A percentile compares a stretch with the other conserved stretches of the same genome.
Conservation (phyloP, 2,113 vertebrate genomes). For the Channa argus region DNA sequence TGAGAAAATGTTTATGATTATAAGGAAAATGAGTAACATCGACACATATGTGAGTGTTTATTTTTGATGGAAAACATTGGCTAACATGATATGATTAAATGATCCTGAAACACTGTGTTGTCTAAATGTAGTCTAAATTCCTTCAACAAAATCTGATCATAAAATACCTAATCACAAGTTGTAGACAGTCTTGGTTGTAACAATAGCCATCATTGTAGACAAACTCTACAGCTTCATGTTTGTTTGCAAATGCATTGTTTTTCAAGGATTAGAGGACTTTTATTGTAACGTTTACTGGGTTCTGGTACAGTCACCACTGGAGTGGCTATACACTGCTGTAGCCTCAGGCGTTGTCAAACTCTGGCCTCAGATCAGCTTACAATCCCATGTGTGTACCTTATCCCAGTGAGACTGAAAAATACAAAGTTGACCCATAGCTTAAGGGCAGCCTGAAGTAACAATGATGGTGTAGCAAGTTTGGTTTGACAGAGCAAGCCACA, state of each 20-base stretch:
- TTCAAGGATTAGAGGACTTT: slow-evolving; percentile 9
- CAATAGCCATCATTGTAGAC: too few species aligned
- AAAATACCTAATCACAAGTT: too few species aligned
- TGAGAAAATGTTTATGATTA: too few species aligned
- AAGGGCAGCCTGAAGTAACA: slow-evolving; percentile 51
- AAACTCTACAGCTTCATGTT: too few species aligned
- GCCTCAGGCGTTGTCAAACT: slow-evolving; percentile 56
- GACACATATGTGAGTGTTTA: too few species aligned
- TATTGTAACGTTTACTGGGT: slow-evolving; percentile 21
- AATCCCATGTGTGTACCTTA: slow-evolving; percentile 44
- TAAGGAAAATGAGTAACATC: too few species aligned
- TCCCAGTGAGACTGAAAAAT: slow-evolving; percentile 35
- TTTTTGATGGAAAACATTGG: too few species aligned
- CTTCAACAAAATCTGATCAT: too few species aligned
- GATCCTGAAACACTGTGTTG: too few species aligned
- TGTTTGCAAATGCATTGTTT: not conserved
- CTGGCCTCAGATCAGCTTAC: slow-evolving; percentile 52
- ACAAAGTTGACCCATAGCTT: slow-evolving; percentile 58
- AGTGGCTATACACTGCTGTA: slow-evolving; percentile 28
- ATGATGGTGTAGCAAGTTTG: slow-evolving; percentile 25
- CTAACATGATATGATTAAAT: too few species aligned
- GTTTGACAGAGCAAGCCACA: slow-evolving; percentile 47
- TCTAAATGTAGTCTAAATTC: too few species aligned
- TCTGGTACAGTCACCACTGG: slow-evolving; percentile 20
- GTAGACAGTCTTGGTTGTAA: too few species aligned